Conservation (phyloP, 2,888 invertebrate genomes). For the Caenorhabditis angaria region DNA sequence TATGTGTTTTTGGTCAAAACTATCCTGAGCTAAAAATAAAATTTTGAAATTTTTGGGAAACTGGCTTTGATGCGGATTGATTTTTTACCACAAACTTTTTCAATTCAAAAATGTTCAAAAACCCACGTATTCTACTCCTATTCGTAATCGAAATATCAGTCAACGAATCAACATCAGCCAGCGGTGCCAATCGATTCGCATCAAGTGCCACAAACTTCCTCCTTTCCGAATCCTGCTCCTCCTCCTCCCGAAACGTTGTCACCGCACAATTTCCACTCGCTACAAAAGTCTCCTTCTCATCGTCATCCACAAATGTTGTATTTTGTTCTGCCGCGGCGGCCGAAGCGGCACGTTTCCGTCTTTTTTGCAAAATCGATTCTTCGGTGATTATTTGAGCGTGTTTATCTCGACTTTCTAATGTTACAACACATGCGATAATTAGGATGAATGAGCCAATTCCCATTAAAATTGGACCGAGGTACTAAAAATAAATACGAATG, state of each 20-base stretch:
- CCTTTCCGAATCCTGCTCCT: too few relatives aligned
- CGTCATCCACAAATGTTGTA: constrained; percentile 32
- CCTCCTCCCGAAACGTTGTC: too few relatives aligned
- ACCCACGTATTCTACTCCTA: constrained; percentile 30
- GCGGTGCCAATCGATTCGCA: constrained; percentile 38
- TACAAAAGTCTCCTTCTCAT: constrained; percentile 28
- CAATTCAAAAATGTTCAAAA: neutral
- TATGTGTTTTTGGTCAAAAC: too few relatives aligned
- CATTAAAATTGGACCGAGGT: constrained; percentile 97
- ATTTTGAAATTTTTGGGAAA: neutral
- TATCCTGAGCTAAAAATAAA: too few relatives aligned
- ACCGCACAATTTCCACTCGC: constrained; percentile 19
- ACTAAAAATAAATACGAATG: constrained; percentile 73
- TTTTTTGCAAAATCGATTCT: constrained; percentile 34
- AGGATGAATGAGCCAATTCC: constrained; percentile 96
- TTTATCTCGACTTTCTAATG: constrained; percentile 94
- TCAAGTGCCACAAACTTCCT: constrained; percentile 31
- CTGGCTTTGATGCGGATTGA: neutral
- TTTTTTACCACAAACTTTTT: too few relatives aligned
- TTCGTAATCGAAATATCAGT: constrained; percentile 33
- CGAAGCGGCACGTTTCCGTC: constrained; percentile 19
- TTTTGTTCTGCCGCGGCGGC: constrained; percentile 35
- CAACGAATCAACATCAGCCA: constrained; percentile 39
- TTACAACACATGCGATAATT: constrained; percentile 96
- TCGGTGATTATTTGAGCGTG: constrained; percentile 76